A percentile compares a stretch with the other conserved stretches of the same genome.
Conservation (phyloP, 2,113 vertebrate species). For the Gopherus evgoodei region DNA sequence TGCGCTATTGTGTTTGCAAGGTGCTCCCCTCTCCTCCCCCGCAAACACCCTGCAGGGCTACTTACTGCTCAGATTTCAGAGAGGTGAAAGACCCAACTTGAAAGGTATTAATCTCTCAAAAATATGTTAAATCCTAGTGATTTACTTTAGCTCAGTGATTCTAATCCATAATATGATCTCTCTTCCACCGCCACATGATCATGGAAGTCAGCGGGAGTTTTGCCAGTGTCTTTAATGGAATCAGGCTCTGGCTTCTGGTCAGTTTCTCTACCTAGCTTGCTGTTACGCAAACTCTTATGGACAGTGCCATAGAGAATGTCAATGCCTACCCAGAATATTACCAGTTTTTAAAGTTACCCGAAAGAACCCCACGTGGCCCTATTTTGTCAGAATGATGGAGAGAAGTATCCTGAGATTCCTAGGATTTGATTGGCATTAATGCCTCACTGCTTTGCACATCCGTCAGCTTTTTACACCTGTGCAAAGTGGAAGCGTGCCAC, state of each 20-base stretch:
- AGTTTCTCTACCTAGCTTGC: background rate
- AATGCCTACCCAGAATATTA: background rate
- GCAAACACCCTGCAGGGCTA: background rate
- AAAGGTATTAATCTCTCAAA: background rate
- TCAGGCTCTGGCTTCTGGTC: rapidly evolving
- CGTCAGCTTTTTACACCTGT: background rate
- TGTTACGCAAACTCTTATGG: rapidly evolving
- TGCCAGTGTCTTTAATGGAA: rapidly evolving
- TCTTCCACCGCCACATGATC: rapidly evolving
- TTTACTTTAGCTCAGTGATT: background rate
- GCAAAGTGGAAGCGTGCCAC: background rate
- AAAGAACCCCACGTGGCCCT: background rate
- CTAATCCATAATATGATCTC: rapidly evolving
- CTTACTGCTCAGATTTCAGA: too few species aligned
- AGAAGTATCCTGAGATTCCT: background rate
- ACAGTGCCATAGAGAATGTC: too few species aligned
- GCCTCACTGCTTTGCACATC: background rate
- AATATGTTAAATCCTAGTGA: background rate
- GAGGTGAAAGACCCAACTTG: background rate
- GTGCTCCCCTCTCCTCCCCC: rapidly evolving
- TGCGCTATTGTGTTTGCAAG: background rate
- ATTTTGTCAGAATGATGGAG: background rate
- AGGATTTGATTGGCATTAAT: background rate
- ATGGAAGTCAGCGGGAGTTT: background rate
- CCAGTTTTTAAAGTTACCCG: background rate